phyloP scores from a whole-genome alignment of 2,113 vertebrate genomes.

The Eulacestoma nigropectus region DNA sequence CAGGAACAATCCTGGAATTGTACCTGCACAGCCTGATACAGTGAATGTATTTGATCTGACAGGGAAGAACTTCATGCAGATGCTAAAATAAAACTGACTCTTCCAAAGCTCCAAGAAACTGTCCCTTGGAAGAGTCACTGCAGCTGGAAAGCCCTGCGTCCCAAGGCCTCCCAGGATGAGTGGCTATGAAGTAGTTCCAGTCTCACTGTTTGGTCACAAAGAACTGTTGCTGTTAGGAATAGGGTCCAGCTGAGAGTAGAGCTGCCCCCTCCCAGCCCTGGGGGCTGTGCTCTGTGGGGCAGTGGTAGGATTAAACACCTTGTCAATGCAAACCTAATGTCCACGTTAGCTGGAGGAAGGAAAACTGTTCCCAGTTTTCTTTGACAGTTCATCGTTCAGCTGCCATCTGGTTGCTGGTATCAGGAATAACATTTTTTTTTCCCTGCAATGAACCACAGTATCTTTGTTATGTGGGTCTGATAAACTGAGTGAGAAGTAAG shows the following conservation, averaged over 20 bases:
- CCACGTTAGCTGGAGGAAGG: not conserved
- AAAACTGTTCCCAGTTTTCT: not conserved
- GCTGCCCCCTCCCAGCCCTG: not conserved
- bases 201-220: not conserved
- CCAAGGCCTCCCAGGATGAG: not conserved
- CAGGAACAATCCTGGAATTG: not conserved
- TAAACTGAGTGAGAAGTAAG: not conserved
- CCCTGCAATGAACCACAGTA: not conserved
- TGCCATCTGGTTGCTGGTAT: not conserved
- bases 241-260: not conserved
- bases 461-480: not conserved
- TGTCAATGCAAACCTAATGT: not conserved
- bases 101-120: not conserved
- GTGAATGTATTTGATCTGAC: not conserved
- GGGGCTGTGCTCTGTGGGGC: not conserved
- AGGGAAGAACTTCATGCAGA: not conserved
- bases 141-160: not conserved
- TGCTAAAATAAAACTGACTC: not conserved
- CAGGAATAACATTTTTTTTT: not conserved
- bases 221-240: rapidly evolving
- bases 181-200: not conserved
- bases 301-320: rapidly evolving
- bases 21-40: not conserved
- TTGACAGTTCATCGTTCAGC: not conserved
- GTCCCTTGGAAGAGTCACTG: not conserved